phyloP scores from a whole-genome alignment of 2,113 vertebrate species.

The Choloepus hoffmanni region DNA sequence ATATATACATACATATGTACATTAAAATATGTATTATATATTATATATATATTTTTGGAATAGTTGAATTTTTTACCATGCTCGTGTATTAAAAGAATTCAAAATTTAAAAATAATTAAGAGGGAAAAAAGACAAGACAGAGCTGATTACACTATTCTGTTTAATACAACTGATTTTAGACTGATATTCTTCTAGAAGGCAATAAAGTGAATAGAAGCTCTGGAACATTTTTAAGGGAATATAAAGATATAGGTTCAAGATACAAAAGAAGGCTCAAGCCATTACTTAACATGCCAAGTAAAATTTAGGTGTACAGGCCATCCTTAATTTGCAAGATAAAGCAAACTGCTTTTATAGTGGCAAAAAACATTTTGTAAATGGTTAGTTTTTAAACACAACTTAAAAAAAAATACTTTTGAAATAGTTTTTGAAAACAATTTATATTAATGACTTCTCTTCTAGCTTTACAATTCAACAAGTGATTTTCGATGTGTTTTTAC shows the following conservation, averaged over 20 bases:
- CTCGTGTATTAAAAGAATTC: not conserved
- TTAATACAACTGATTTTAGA: not conserved
- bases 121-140: not conserved
- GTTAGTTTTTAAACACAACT: not conserved
- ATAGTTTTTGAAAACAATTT: slow-evolving; percentile 3
- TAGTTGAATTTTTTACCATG: not conserved
- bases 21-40: not conserved
- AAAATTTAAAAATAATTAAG: not conserved
- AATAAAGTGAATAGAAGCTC: not conserved
- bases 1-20: no score
- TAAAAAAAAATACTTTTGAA: not conserved
- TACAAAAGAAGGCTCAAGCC: not conserved
- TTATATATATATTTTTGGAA: not conserved
- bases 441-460: not conserved
- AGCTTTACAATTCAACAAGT: not conserved
- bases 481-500: not conserved
- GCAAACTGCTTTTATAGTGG: not conserved
- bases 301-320: not conserved
- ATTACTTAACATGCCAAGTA: not conserved
- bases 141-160: not conserved
- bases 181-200: not conserved
- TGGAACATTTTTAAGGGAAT: not conserved
- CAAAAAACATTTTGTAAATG: not conserved
- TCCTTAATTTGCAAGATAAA: not conserved
- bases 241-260: not conserved